Evolutionary conservation across 2,888 invertebrate genomes (phyloP).

Genomic region (Napeogenes inachia): DNA sequence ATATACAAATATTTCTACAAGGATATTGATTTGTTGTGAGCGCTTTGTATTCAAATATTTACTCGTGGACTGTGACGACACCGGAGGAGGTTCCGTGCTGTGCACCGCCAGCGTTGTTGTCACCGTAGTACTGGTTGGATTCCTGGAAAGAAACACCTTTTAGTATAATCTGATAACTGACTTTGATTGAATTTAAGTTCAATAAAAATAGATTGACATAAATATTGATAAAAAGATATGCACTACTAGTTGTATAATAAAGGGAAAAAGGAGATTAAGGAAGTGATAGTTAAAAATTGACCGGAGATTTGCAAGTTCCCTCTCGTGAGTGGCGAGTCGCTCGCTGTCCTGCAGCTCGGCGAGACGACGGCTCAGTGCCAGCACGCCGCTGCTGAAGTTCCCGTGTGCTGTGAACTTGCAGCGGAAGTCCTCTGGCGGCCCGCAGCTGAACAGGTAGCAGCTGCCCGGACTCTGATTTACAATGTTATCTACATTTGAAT

Average conservation of each 20-base stretch:
- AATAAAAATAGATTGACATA: too few species aligned
- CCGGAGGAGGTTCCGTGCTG: conserved; percentile 32
- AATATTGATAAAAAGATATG: too few species aligned
- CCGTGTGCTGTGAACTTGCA: conserved; percentile 94
- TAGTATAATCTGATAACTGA: neutral
- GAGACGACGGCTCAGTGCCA: conserved; percentile 81
- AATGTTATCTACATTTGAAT: neutral
- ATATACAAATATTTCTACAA: too few species aligned
- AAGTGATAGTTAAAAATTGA: conserved; percentile 35
- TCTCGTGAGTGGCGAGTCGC: conserved; percentile 84
- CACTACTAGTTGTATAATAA: too few species aligned
- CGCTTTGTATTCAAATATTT: too few species aligned
- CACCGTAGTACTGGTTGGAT: conserved; percentile 40
- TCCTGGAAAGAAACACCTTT: conserved; percentile 28
- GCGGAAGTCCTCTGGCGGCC: conserved; percentile 92
- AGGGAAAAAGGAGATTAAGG: too few species aligned
- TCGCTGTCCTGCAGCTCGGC: conserved; percentile 84
- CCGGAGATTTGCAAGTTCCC: conserved; percentile 83
- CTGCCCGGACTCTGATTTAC: conserved; percentile 84
- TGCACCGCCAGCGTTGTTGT: conserved; percentile 36
- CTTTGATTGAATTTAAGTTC: too few species aligned
- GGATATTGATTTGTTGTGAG: too few species aligned
- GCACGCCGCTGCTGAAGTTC: conserved; percentile 92
- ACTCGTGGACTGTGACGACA: conserved; percentile 29
- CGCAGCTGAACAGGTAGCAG: conserved; percentile 94